Evolutionary conservation across 2,888 invertebrate species (phyloP).

Genomic region (Tubulanus polymorphus): DNA sequence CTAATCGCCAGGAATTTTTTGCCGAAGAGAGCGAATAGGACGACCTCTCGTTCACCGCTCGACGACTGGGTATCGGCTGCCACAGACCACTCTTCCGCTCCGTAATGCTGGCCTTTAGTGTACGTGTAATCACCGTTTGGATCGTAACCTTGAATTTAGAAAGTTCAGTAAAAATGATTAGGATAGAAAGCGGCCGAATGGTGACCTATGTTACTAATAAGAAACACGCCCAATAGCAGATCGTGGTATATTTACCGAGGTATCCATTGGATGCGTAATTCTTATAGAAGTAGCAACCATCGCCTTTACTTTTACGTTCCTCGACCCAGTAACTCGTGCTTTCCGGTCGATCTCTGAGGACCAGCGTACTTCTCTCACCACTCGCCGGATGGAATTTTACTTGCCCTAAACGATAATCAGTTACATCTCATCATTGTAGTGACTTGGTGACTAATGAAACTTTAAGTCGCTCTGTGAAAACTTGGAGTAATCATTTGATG

Average conservation of each 20-base stretch:
- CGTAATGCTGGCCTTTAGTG: constrained; percentile 12
- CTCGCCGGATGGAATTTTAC: constrained; percentile 13
- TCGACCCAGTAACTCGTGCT: constrained; percentile 13
- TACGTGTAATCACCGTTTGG: constrained; percentile 13
- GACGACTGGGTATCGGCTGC: constrained; percentile 5
- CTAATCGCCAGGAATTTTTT: constrained; percentile 10
- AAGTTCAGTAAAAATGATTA: no score
- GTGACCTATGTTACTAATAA: no score
- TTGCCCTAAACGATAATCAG: constrained; percentile 7
- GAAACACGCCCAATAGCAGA: no score
- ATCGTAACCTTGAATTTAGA: no score
- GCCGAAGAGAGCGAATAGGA: constrained; percentile 10
- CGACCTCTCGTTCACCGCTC: constrained; percentile 5
- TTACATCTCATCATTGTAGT: constrained; percentile 7
- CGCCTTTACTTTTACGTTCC: constrained; percentile 10
- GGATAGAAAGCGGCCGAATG: no score
- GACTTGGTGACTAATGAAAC: constrained; percentile 12
- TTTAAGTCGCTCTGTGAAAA: constrained; percentile 9
- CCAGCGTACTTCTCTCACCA: constrained; percentile 10
- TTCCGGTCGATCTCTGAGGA: constrained; percentile 11
- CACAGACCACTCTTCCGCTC: constrained; percentile 8
- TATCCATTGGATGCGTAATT: constrained; percentile 13
- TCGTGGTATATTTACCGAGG: no score
- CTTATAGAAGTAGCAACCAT: constrained; percentile 10
- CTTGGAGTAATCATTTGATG: no score